A percentile compares a stretch with the other conserved stretches of the same genome.
Evolutionary conservation across 2,797 vertebrate genomes (phyloP).

Genomic region (Onychomys leucogaster): DNA sequence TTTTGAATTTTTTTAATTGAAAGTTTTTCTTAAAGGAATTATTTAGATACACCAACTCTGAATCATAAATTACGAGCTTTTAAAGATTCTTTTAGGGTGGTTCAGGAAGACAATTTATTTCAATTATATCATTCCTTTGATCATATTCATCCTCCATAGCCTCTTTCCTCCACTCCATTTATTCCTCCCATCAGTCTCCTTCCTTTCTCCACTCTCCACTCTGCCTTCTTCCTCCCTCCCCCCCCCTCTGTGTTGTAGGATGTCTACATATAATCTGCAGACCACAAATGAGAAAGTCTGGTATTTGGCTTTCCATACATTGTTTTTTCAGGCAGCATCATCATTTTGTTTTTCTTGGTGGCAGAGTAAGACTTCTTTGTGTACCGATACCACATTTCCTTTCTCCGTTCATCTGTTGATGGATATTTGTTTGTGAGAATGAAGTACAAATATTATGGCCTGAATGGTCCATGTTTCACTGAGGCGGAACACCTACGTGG

Average conservation of each 20-base stretch:
- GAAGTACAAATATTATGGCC: not conserved
- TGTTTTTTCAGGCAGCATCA: not conserved
- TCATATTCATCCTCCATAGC: not conserved
- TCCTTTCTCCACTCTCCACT: not conserved
- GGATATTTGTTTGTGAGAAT: not conserved
- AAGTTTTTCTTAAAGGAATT: not conserved
- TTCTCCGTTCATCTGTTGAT: not conserved
- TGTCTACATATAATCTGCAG: not conserved
- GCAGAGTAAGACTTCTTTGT: not conserved
- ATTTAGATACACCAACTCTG: not conserved
- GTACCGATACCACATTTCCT: not conserved
- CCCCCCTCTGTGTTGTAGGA: not conserved
- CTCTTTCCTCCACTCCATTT: not conserved
- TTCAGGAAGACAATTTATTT: not conserved
- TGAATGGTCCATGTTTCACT: not conserved
- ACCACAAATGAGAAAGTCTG: not conserved
- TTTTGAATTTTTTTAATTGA: not conserved
- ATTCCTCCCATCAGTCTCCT: not conserved
- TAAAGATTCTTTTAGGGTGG: not conserved
- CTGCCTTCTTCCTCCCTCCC: not conserved
- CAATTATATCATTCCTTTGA: not conserved
- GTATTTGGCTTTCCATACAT: not conserved
- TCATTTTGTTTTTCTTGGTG: not conserved
- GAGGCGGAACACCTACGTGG: accelerated
- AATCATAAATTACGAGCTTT: slow-evolving; percentile 1